phyloP scores from a whole-genome alignment of 1,140 invertebrate genomes.

The Campoletis sonorensis region DNA sequence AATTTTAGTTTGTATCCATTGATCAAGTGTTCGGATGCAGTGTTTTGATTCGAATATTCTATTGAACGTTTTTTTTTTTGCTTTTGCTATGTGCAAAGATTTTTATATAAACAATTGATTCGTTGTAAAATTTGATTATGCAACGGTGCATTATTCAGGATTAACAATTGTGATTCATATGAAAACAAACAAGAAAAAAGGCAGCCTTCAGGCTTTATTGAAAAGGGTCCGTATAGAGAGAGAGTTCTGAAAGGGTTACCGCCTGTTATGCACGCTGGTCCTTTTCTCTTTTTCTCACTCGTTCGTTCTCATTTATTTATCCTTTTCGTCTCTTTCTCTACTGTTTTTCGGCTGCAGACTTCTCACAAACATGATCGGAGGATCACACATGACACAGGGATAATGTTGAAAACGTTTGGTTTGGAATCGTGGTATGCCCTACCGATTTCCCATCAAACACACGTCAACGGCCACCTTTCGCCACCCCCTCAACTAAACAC shows the following conservation, averaged over 20 bases:
- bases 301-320: too few species aligned
- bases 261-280: conserved; percentile 19
- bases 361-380: conserved; percentile 1
- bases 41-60: too few species aligned
- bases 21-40: too few species aligned
- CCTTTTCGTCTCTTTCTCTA: background rate
- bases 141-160: background rate
- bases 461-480: conserved; percentile 16
- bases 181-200: background rate
- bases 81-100: too few species aligned
- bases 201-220: background rate
- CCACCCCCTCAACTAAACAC: conserved; percentile 23
- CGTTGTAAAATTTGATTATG: too few species aligned
- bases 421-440: background rate
- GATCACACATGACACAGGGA: background rate
- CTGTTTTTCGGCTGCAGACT: background rate
- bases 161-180: background rate
- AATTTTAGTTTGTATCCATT: too few species aligned
- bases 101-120: too few species aligned
- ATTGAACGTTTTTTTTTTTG: too few species aligned
- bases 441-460: background rate
- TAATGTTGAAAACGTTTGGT: conserved; percentile 7
- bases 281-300: background rate
- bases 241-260: conserved; percentile 28
- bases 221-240: background rate